Base-by-base conservation (phyloP, 2,888 invertebrate genomes). In the Oeneis ivallda region DNA sequence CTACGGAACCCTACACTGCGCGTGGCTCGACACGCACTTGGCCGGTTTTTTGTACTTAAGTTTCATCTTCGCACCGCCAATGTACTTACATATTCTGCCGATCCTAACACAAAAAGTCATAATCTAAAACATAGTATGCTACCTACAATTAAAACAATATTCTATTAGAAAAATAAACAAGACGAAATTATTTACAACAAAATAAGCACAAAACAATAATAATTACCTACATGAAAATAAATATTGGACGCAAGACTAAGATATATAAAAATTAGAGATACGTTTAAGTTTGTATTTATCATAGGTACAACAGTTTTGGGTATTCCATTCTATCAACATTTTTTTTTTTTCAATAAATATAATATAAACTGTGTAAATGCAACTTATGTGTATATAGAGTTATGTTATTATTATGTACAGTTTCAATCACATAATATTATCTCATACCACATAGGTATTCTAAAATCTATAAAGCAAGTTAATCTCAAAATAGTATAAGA, bases 71-170 rank as follows among this genome's bases (percentile, higher is more conserved):
- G n/a, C 32, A 2, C 26, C 50, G n/a, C 1, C n/a, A 8, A 26
- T 52, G 32, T 52, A 13, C 26, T 26, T 26, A 26, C 26, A 26
- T 26, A 26, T 26, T 26, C 2, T 13, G 32, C 32, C 47, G 15
- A 47, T 15, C 47, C 43, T 43, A 11, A 1, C 7, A 9, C 2
- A 47, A 54, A 17, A 34, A 11, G 17, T 54, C 17, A 11, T 9
- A 15, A 53, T 53, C 53, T 53, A 37, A 54, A 39, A 54, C 37
- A 10, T 34, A 52, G 6, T 19, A 15, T 37, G 34, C 53, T 17
- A 11, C 15, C 37, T 17, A 17, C 1, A 54, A 54, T 54, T 17
- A 52, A 52, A n/a, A 37, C 37, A 53, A 53, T 53, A 37, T 10
- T 37, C 37, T 39, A 52, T 17, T 11, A 54, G 10, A 39, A 11